A percentile compares a stretch with the other conserved stretches of the same genome.
Conservation (phyloP, 2,797 vertebrate genomes). For the Falco columbarius region DNA sequence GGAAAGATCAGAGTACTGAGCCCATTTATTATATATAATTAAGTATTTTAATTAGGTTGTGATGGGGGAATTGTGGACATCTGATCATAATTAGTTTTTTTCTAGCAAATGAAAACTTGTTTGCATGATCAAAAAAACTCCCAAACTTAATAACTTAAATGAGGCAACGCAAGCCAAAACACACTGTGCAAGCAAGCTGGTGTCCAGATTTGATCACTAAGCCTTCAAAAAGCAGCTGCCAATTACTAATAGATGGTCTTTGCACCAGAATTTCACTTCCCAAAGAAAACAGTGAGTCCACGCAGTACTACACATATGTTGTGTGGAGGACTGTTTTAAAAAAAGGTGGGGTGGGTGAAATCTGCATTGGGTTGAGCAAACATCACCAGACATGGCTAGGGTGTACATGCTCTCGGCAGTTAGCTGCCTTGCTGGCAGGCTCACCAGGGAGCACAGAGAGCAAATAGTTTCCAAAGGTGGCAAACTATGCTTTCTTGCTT, state of each 20-base stretch:
- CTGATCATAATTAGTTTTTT: not conserved
- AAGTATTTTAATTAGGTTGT: not conserved
- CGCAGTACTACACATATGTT: not conserved
- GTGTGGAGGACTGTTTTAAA: not conserved
- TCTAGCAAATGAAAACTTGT: not conserved
- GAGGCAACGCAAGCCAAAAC: not conserved
- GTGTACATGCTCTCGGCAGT: not conserved
- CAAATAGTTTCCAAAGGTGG: not conserved
- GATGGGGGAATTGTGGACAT: not conserved
- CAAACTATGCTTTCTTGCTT: not conserved
- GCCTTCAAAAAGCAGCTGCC: not conserved
- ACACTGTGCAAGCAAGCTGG: not conserved
- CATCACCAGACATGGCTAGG: not conserved
- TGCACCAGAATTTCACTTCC: not conserved
- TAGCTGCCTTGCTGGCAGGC: not conserved
- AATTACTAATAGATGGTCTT: not conserved
- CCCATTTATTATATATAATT: not conserved
- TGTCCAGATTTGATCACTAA: not conserved
- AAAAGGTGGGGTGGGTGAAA: accelerated
- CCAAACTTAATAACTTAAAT: not conserved
- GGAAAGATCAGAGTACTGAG: not conserved
- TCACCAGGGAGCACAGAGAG: not conserved
- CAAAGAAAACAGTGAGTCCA: not conserved
- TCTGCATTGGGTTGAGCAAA: accelerated
- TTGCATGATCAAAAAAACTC: not conserved